A percentile compares a stretch with the other conserved stretches of the same genome.
Evolutionary conservation across 1,140 invertebrate species (phyloP).

Genomic region (Procambarus virginalis): DNA sequence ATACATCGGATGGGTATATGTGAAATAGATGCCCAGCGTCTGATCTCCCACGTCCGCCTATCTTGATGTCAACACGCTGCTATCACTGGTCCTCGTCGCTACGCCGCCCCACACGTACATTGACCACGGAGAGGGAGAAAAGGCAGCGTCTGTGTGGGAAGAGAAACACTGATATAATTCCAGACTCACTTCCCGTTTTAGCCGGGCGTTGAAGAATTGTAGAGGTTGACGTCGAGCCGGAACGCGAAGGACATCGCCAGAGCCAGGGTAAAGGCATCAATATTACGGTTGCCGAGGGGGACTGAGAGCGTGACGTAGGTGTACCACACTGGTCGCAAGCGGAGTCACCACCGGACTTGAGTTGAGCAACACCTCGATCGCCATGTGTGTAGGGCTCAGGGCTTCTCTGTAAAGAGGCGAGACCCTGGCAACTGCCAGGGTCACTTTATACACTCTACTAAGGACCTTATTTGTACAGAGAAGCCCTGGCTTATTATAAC

Average conservation of each 20-base stretch:
- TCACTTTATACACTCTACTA: not conserved
- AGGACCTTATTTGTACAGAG: not conserved
- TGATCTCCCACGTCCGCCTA: slow-evolving; percentile 16
- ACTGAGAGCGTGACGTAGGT: not conserved
- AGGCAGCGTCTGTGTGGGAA: not conserved
- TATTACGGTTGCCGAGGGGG: slow-evolving; percentile 17
- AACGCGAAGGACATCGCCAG: slow-evolving; percentile 8
- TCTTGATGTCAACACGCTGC: not conserved
- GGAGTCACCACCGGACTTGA: slow-evolving; percentile 34
- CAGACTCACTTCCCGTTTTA: slow-evolving; percentile 8
- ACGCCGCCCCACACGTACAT: too few relatives aligned
- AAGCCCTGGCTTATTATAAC: slow-evolving; percentile 1
- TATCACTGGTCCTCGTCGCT: too few relatives aligned
- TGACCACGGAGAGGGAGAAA: too few relatives aligned
- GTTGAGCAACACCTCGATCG: slow-evolving; percentile 39
- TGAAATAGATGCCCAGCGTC: slow-evolving; percentile 1
- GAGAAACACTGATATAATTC: not conserved
- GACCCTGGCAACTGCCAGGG: not conserved
- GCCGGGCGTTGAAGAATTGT: slow-evolving; percentile 39
- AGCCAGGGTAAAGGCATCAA: slow-evolving; percentile 23
- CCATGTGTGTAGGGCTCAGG: slow-evolving; percentile 27
- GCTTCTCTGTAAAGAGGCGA: slow-evolving; percentile 4
- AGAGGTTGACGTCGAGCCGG: slow-evolving; percentile 47
- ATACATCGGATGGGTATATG: slow-evolving; percentile 31
- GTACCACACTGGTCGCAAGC: slow-evolving; percentile 35